phyloP scores from a whole-genome alignment of 2,797 vertebrate genomes.

The Tolypeutes matacus region DNA sequence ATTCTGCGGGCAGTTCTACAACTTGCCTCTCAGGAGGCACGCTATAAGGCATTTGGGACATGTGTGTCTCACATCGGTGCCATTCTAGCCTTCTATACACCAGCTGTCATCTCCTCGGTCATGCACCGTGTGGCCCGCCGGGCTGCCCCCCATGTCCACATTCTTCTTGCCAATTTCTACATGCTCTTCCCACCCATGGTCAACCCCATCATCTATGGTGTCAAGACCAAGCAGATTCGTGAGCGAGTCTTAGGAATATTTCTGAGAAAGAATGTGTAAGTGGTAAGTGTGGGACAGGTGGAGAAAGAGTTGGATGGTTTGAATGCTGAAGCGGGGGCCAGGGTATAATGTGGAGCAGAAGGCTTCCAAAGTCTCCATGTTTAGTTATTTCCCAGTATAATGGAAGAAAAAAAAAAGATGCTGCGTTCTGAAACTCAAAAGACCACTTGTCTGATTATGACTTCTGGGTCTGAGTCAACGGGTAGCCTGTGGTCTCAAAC shows the following conservation, averaged over 20 bases:
- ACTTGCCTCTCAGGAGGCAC: conserved; percentile 72
- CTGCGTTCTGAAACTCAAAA: background rate
- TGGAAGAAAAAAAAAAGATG: background rate
- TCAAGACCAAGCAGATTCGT: conserved; percentile 60
- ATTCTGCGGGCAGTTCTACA: conserved; percentile 68
- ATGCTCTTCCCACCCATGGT: background rate
- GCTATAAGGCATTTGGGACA: conserved; percentile 77
- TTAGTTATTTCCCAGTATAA: background rate
- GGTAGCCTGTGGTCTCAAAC: background rate
- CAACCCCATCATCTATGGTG: conserved; percentile 54
- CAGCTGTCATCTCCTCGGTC: conserved; percentile 67
- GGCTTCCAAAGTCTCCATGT: background rate
- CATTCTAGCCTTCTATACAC: conserved; percentile 72
- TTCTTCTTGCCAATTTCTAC: conserved; percentile 59
- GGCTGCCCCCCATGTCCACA: background rate
- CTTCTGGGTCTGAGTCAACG: background rate
- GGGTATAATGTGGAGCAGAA: background rate
- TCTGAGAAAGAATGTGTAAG: background rate
- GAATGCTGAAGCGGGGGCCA: background rate
- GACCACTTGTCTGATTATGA: background rate
- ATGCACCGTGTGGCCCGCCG: conserved; percentile 62
- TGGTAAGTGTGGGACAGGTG: background rate
- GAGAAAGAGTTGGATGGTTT: background rate
- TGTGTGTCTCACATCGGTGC: conserved; percentile 77
- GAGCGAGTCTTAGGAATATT: background rate